Base-by-base conservation (phyloP, 1,140 invertebrate genomes). In the Parasteatoda tepidariorum region DNA sequence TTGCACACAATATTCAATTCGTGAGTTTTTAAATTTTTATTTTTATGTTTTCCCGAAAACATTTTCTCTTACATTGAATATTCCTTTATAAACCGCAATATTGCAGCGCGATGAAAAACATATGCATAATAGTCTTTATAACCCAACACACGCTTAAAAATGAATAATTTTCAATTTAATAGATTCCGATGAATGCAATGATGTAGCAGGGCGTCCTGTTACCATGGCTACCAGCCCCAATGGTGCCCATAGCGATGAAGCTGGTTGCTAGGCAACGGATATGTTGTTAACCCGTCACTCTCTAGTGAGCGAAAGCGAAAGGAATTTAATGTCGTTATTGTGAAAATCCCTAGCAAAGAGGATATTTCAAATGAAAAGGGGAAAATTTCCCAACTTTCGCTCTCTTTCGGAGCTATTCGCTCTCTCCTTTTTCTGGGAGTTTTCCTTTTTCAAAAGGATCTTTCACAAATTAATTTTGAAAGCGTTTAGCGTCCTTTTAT, bases 281-380 rank as follows among this genome's bases (percentile, higher is more conserved):
- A 68, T 79, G 76, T 79, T 79, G 76, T 79, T 79, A 79, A 68
- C 62, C 64, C 76, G 48, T 79, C 76, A 68, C 76, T 79, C 64
- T 67, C 26, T 22, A 9, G 34, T 24, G 7, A 2, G 22, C 33
- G 61, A 48, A 61, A 74, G 57, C 41, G 71, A 31, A 61, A 61
- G 71, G 41, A 74, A 74, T 79, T 57, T 79, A 34, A 9, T 38
- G 31, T 79, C 76, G 41, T 79, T 64, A 68, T 68, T 57, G 66
- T 57, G 30, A 48, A 59, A 28, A 38, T 78, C 59, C 33, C 22
- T 75, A 22, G 33, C 30, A 38, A 61, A 62, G 73, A 75, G 41
- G 62, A 59, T 62, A 59, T 41, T 75, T 41, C 15, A 18, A 48
- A 30, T 28, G 33, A 34, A 76, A 79, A 79, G 76, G 61, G n/a